phyloP scores from a whole-genome alignment of 2,113 vertebrate species.

The Holacanthus passer region DNA sequence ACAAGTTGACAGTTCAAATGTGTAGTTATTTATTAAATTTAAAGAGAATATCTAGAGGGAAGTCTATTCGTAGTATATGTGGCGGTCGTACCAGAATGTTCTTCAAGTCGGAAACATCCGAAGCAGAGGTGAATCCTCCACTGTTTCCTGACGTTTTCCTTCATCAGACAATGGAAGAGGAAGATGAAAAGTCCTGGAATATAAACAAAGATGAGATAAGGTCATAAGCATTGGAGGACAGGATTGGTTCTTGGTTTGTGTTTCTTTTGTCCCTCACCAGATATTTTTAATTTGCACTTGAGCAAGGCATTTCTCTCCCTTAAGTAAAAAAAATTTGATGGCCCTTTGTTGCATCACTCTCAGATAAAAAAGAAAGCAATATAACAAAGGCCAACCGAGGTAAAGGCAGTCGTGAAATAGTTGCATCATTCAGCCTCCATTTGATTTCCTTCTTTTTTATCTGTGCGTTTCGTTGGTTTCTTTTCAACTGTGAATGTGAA shows the following conservation, averaged over 20 bases:
- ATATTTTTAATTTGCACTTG: conserved; percentile 25
- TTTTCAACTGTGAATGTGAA: conserved; percentile 28
- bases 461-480: background rate
- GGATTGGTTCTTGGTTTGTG: background rate
- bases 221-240: background rate
- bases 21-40: background rate
- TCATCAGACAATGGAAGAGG: conserved; percentile 92
- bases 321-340: conserved; percentile 16
- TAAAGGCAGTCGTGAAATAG: conserved; percentile 36
- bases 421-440: conserved; percentile 53
- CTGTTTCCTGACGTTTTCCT: conserved; percentile 90
- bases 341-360: conserved; percentile 40
- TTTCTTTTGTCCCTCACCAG: background rate
- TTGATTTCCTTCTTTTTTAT: conserved; percentile 30
- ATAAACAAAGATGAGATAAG: conserved; percentile 8
- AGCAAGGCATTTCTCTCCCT: conserved; percentile 9
- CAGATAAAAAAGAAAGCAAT: conserved; percentile 10
- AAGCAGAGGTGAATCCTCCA: conserved; percentile 88
- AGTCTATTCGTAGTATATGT: background rate
- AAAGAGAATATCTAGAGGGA: background rate
- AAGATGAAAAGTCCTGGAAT: conserved; percentile 92
- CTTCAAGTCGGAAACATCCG: conserved; percentile 81
- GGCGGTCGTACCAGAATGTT: conserved; percentile 84
- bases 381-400: conserved; percentile 24
- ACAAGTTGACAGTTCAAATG: background rate